phyloP scores from a whole-genome alignment of 2,888 invertebrate genomes.

The Hecatera dysodea region DNA sequence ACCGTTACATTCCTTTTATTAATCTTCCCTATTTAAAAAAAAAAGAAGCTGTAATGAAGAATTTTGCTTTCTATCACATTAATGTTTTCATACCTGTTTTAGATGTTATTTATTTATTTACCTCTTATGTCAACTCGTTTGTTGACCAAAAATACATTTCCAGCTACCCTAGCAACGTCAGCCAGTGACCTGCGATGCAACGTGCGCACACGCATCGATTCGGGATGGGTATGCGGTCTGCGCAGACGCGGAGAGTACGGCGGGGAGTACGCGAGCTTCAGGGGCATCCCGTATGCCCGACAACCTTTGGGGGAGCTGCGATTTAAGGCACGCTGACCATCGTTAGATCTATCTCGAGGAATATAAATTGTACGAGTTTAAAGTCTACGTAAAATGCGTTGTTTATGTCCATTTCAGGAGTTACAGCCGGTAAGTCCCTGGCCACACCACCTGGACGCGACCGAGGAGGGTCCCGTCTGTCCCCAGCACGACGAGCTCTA shows the following conservation, averaged over 20 bases:
- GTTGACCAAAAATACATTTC: neutral
- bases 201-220: constrained; percentile 51
- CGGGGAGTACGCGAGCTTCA: constrained; percentile 61
- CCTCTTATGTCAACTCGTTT: no score
- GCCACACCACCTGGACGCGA: constrained; percentile 87
- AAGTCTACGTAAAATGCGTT: neutral
- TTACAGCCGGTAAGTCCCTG: constrained; percentile 76
- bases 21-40: no score
- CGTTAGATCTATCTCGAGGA: neutral
- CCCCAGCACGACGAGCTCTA: constrained; percentile 85
- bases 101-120: no score
- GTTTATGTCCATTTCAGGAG: constrained; percentile 54
- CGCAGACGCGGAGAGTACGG: constrained; percentile 45
- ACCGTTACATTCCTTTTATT: no score
- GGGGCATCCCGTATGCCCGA: constrained; percentile 64
- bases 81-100: no score
- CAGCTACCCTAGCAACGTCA: constrained; percentile 5
- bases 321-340: constrained; percentile 51
- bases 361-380: no score
- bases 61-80: neutral
- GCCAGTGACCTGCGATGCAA: constrained; percentile 35
- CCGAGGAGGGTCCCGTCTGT: constrained; percentile 89
- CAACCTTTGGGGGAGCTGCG: constrained; percentile 58
- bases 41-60: neutral
- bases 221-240: constrained; percentile 60